These are phyloP conservation scores for Acyrthosiphon pisum DNA, from an alignment of 1,140 invertebrate species.

Conservation along the genomic window DNA sequence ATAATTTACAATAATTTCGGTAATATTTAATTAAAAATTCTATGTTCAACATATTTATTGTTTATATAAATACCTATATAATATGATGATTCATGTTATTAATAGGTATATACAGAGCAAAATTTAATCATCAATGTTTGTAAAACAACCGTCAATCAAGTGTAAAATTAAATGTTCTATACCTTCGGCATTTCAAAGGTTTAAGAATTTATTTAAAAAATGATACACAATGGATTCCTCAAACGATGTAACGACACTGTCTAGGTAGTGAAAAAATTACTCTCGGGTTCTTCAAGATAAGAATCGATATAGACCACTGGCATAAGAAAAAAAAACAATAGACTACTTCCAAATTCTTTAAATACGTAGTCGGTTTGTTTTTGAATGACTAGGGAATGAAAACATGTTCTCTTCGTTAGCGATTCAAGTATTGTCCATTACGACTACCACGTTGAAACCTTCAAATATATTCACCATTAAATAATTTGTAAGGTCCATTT, in stretches of 20 bases:
- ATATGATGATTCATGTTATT: not conserved
- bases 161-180: not conserved
- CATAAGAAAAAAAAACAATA: conserved; percentile 30
- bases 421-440: conserved; percentile 17
- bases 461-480: not conserved
- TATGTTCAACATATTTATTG: not conserved
- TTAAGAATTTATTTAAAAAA: not conserved
- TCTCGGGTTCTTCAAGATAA: conserved; percentile 29
- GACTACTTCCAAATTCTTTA: conserved; percentile 46
- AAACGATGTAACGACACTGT: not conserved
- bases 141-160: not conserved
- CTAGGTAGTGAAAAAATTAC: conserved; percentile 17
- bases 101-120: not conserved
- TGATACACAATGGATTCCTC: conserved; percentile 6
- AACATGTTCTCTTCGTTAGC: conserved; percentile 22
- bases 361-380: conserved; percentile 42
- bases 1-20: not conserved
- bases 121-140: not conserved
- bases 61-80: not conserved
- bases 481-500: not conserved
- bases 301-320: conserved; percentile 38
- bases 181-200: not conserved
- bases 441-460: not conserved
- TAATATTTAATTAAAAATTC: not conserved
- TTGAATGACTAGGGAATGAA: conserved; percentile 16